Conservation (phyloP, 2,113 vertebrate genomes). For the Arothron firmamentum region DNA sequence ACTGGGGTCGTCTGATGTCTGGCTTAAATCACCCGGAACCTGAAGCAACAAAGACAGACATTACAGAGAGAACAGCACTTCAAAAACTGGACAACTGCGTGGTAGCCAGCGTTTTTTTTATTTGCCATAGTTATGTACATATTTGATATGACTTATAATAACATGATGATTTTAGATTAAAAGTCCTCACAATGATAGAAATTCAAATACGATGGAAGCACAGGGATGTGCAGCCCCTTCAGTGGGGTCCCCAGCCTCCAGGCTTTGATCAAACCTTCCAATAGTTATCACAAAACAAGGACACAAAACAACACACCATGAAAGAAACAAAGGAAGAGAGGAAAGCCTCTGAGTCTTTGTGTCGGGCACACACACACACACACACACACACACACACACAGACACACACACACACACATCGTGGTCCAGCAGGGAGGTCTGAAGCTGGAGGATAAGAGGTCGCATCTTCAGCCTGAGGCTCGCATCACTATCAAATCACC, state of each 20-base stretch:
- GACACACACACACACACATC: slow-evolving; percentile 6
- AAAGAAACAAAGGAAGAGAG: neutral
- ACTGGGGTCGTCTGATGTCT: slow-evolving; percentile 97
- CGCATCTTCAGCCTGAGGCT: slow-evolving; percentile 51
- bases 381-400: slow-evolving; percentile 6
- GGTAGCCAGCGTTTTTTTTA: no score
- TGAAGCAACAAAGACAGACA: slow-evolving; percentile 46
- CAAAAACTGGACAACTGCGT: neutral
- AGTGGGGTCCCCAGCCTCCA: slow-evolving; percentile 1
- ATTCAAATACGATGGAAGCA: no score
- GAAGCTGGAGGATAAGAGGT: slow-evolving; percentile 57
- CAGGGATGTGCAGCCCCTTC: neutral
- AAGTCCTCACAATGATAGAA: no score
- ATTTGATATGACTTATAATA: no score
- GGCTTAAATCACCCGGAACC: slow-evolving; percentile 96
- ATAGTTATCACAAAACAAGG: neutral
- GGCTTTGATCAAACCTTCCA: slow-evolving; percentile 29
- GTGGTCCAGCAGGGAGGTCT: slow-evolving; percentile 49
- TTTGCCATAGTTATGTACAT: no score
- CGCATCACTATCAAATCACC: slow-evolving; percentile 13
- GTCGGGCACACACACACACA: slow-evolving; percentile 15
- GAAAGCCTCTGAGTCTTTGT: no score
- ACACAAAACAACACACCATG: neutral
- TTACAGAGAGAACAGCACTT: neutral
- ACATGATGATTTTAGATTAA: no score